phyloP scores from a whole-genome alignment of 1,140 invertebrate genomes.

The Cyclargus thomasi region DNA sequence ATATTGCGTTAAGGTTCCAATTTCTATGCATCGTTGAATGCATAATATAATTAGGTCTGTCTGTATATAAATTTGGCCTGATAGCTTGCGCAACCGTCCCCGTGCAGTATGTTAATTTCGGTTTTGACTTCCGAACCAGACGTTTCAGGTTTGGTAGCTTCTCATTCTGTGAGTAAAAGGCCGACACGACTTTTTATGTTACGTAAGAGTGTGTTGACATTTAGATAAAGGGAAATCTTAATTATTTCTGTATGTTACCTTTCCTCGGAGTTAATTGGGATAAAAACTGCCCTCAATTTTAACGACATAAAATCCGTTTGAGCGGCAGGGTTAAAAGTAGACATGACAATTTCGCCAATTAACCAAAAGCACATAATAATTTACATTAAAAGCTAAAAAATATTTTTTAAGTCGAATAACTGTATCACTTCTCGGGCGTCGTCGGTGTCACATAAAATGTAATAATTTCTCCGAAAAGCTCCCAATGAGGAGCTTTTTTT shows the following conservation, averaged over 20 bases:
- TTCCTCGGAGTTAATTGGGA: background rate
- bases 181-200: conserved; percentile 28
- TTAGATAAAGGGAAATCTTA: conserved; percentile 28
- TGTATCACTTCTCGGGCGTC: background rate
- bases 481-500: background rate
- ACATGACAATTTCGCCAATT: no score
- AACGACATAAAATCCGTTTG: background rate
- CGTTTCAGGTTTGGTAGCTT: conserved; percentile 31
- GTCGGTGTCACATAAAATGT: background rate
- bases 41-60: background rate
- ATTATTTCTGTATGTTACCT: conserved; percentile 18
- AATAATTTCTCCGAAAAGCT: background rate
- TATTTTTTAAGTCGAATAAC: background rate
- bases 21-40: background rate
- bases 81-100: conserved; percentile 24
- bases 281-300: background rate
- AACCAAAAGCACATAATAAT: background rate
- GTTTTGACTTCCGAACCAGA: conserved; percentile 29
- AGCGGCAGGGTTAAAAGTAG: no score
- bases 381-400: background rate
- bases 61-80: background rate
- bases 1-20: background rate
- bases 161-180: conserved; percentile 30
- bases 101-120: conserved; percentile 25
- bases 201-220: conserved; percentile 30